Evolutionary conservation across 1,140 invertebrate genomes (phyloP), one percentile per base, ranked within the genome.

Genomic region (Pygmarrhopalites habei): DNA sequence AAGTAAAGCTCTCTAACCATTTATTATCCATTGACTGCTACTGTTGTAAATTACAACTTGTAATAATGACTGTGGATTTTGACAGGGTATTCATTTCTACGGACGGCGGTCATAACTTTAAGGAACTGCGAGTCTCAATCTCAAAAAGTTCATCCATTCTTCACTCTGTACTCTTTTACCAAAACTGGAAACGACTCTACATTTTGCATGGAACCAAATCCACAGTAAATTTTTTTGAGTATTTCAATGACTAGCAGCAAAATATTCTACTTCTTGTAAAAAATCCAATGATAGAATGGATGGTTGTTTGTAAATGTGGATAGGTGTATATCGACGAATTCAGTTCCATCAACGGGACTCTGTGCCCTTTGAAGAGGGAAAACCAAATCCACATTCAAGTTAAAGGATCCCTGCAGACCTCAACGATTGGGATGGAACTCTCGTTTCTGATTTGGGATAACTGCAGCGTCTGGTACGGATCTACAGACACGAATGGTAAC

Each of bases 371-470:
- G 23, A 52, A 35, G 26, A 30, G 39, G 25, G 29, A 52, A 55
- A 43, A 23, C n/a, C n/a, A n/a, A n/a, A n/a, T n/a, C n/a, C n/a
- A n/a, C n/a, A n/a, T 62, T 0, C 25, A 21, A 10, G 15, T 56
- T 5, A 55, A 51, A 1, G 66, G 66, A 5, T 28, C 51, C 55
- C n/a, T 62, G 3, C 62, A 65, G 29, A 39, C 55, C 17, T 19
- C 21, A 19, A n/a, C 55, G 14, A 26, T 68, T 1, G 59, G 59
- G 15, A 25, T 44, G 23, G 66, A 68, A 53, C 12, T 44, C 3
- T 63, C 66, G 0, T 57, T 61, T 55, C 21, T 68, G 21, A 57
- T 65, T 28, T 68, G 66, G 66, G 66, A 68, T 52, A 35, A 61
- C 25, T 68, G 66, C 28, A 62, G 23, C 7, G 49, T 65, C 32